A percentile compares a stretch with the other conserved stretches of the same genome.
Evolutionary conservation across 2,888 invertebrate genomes (phyloP).

Genomic region (Argyresthia goedartella): DNA sequence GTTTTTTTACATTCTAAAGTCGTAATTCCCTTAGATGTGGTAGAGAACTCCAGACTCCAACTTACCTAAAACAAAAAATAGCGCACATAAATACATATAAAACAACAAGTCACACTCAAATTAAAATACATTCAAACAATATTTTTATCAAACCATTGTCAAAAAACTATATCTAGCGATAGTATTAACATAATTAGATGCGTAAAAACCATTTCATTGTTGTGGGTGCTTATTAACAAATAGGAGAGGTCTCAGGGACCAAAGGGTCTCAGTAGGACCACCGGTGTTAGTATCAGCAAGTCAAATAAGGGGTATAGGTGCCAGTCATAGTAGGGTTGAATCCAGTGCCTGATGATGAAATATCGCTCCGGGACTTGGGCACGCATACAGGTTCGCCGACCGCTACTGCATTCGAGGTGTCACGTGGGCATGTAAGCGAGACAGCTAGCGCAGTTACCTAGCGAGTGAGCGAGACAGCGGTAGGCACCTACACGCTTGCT

Average conservation of each 20-base stretch:
- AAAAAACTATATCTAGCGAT: slow-evolving; percentile 13
- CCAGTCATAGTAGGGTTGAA: slow-evolving; percentile 37
- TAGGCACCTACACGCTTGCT: too few relatives aligned
- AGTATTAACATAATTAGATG: slow-evolving; percentile 25
- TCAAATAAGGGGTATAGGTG: slow-evolving; percentile 37
- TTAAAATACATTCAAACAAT: neutral
- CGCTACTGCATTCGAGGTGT: too few relatives aligned
- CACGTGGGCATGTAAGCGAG: too few relatives aligned
- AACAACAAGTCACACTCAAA: neutral
- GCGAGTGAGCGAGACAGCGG: too few relatives aligned
- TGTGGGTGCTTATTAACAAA: slow-evolving; percentile 46
- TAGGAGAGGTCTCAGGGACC: slow-evolving; percentile 33
- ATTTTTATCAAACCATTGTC: slow-evolving; percentile 4
- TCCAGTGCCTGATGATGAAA: slow-evolving; percentile 10
- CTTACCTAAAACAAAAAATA: slow-evolving; percentile 7
- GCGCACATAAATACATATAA: neutral
- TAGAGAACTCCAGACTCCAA: neutral
- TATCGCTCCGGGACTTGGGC: neutral
- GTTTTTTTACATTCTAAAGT: too few relatives aligned
- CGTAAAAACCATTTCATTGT: slow-evolving; percentile 19
- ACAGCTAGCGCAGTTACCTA: too few relatives aligned
- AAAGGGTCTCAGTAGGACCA: slow-evolving; percentile 32
- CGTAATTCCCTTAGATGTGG: too few relatives aligned
- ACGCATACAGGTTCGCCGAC: too few relatives aligned
- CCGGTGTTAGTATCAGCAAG: slow-evolving; percentile 56